Conservation (phyloP, 2,113 vertebrate genomes). For the Spilogale gracilis region DNA sequence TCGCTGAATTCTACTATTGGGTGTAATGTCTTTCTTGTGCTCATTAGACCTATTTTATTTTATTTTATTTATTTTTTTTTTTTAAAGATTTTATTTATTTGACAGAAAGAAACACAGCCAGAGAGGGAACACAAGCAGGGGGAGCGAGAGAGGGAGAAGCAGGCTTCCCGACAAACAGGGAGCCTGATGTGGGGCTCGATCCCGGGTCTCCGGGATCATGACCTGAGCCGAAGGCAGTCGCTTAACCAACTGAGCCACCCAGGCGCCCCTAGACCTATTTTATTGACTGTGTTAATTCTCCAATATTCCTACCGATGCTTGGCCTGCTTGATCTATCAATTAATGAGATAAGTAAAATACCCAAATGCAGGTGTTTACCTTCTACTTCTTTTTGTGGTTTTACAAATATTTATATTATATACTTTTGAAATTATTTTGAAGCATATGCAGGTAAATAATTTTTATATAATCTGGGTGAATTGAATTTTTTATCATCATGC, state of each 20-base stretch:
- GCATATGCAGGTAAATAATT: background rate
- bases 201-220: too few species aligned
- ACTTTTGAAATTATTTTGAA: background rate
- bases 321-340: background rate
- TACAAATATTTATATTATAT: background rate
- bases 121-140: too few species aligned
- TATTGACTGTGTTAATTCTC: background rate
- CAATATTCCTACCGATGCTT: background rate
- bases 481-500: background rate
- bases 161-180: too few species aligned
- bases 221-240: too few species aligned
- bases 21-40: background rate
- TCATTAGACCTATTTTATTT: background rate
- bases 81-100: too few species aligned
- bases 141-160: too few species aligned
- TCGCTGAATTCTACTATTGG: background rate
- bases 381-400: background rate
- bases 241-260: too few species aligned
- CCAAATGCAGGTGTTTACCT: background rate
- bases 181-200: too few species aligned
- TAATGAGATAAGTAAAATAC: background rate
- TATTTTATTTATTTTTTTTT: too few species aligned
- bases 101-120: too few species aligned
- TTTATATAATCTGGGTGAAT: background rate
- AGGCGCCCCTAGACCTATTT: background rate